Evolutionary conservation across 30 jellyfish, hydroid and myxozoan species (phyloP).

Genomic region (Catostylus mosaicus): DNA sequence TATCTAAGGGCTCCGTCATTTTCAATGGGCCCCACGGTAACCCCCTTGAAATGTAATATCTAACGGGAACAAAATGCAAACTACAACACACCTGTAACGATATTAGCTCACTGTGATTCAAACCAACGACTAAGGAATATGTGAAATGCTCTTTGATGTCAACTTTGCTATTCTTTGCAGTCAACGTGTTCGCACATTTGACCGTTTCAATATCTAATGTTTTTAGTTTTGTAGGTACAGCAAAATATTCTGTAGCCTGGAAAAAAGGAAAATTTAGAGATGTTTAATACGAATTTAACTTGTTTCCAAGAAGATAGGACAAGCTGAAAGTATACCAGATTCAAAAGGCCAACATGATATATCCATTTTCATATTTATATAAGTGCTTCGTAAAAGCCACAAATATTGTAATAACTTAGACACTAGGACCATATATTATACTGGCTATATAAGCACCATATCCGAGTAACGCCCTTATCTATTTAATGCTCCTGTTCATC

Average conservation of each 20-base stretch:
- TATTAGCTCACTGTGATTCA: constrained; percentile 84
- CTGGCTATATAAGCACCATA: no score
- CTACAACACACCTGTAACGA: constrained; percentile 76
- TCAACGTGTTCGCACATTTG: constrained; percentile 78
- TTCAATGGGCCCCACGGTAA: no score
- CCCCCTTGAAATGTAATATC: background rate
- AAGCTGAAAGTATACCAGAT: no score
- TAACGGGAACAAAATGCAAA: background rate
- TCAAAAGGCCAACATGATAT: no score
- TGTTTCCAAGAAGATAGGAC: no score
- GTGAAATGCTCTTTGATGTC: constrained; percentile 73
- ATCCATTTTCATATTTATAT: no score
- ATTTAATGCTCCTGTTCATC: no score
- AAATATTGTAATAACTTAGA: no score
- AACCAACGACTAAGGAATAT: constrained; percentile 87
- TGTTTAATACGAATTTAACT: background rate
- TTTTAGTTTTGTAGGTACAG: constrained; percentile 86
- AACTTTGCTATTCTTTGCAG: constrained; percentile 33
- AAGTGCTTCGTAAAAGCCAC: no score
- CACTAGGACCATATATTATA: no score
- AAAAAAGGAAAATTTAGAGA: background rate
- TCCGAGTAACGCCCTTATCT: no score
- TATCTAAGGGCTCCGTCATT: no score
- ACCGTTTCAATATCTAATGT: constrained; percentile 65
- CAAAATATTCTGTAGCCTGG: constrained; percentile 94